phyloP scores from a whole-genome alignment of 2,888 invertebrate genomes.

The Tenthredo amoena region DNA sequence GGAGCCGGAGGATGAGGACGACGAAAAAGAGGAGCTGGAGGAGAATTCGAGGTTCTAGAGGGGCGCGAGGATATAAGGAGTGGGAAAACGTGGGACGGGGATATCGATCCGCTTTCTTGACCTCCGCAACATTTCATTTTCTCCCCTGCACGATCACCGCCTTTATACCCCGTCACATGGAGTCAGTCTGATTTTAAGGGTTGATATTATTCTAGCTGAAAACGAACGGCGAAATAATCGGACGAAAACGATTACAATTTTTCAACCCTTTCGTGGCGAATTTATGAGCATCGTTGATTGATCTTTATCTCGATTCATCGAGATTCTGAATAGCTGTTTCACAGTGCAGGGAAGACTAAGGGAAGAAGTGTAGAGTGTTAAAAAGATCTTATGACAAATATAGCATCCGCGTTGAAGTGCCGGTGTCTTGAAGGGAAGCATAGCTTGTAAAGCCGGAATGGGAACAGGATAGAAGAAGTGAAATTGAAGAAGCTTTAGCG shows the following conservation, averaged over 20 bases:
- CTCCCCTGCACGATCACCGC: not conserved
- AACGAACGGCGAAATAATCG: not conserved
- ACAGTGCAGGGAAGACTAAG: not conserved
- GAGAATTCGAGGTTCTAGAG: constrained; percentile 54
- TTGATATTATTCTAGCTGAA: not conserved
- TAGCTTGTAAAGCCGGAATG: not conserved
- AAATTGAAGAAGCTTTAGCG: constrained; percentile 43
- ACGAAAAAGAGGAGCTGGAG: constrained; percentile 61
- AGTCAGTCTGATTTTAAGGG: not conserved
- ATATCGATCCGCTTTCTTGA: constrained; percentile 76
- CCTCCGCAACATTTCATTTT: constrained; percentile 68
- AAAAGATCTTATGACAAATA: constrained; percentile 9
- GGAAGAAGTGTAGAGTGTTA: not conserved
- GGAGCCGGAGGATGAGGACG: constrained; percentile 42
- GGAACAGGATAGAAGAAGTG: not conserved
- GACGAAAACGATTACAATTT: not conserved
- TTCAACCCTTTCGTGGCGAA: not conserved
- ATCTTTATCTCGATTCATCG: not conserved
- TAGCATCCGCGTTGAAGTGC: not conserved
- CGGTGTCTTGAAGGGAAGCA: not conserved
- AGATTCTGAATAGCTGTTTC: not conserved
- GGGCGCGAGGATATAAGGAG: constrained; percentile 66
- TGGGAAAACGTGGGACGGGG: constrained; percentile 58
- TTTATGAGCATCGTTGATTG: too few species aligned
- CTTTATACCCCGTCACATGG: not conserved